phyloP scores from a whole-genome alignment of 2,797 vertebrate genomes.

The Pachyuromys duprasi region DNA sequence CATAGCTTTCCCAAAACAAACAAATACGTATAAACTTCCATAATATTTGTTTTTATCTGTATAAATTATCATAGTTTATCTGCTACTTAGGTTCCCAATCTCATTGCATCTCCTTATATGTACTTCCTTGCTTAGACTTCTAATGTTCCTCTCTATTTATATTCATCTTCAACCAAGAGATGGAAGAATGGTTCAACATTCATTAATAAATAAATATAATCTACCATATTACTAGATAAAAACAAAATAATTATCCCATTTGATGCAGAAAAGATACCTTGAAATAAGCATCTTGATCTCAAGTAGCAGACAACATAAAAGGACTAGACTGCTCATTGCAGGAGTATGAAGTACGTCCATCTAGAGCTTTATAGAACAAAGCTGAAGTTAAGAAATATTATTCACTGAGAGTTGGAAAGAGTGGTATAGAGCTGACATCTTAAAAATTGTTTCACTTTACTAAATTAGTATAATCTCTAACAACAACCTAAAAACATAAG shows the following conservation, averaged over 20 bases:
- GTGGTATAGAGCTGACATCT: not conserved
- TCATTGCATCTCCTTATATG: not conserved
- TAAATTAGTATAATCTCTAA: not conserved
- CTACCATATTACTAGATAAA: not conserved
- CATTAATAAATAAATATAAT: not conserved
- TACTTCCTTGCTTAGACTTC: not conserved
- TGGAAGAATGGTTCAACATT: not conserved
- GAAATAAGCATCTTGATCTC: not conserved
- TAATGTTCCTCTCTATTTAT: not conserved
- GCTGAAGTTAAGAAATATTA: not conserved
- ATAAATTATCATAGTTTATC: not conserved
- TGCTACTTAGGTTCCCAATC: not conserved
- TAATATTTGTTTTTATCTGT: not conserved
- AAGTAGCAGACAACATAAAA: not conserved
- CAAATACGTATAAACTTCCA: not conserved
- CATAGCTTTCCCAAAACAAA: not conserved
- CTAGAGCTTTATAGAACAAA: no score
- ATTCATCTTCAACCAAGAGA: not conserved
- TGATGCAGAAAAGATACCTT: not conserved
- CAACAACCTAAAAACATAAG: not conserved
- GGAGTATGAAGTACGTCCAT: no score
- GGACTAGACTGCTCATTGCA: rapidly evolving
- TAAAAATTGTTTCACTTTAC: not conserved
- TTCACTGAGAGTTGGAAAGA: not conserved
- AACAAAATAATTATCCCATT: not conserved